Conservation (phyloP, 2,888 invertebrate genomes). For the Epistrophe grossulariae region DNA sequence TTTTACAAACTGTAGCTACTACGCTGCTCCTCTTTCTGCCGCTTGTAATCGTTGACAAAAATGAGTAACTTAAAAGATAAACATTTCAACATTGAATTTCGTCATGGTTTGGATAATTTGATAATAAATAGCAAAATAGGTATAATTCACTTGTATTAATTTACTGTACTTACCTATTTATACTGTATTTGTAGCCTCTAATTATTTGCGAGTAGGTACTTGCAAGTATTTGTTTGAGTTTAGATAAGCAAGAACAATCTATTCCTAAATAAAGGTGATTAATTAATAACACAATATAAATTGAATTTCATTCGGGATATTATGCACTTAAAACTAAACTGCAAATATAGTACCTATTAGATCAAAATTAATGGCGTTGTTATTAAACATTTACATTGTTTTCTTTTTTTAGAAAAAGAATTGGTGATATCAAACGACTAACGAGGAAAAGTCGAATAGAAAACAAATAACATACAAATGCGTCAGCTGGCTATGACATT, state of each 20-base stretch:
- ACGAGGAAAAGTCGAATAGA: neutral
- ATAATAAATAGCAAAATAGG: neutral
- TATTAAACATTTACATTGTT: neutral
- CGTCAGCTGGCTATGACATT: constrained; percentile 21
- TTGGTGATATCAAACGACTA: neutral
- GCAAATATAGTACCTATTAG: no score
- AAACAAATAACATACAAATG: neutral
- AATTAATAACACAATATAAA: no score
- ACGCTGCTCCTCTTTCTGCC: neutral
- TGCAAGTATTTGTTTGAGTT: neutral
- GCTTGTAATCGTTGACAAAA: neutral
- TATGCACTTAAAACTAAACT: no score
- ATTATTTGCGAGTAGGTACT: neutral
- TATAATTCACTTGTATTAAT: neutral
- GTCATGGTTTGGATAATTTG: neutral
- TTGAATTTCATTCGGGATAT: no score
- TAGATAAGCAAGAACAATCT: no score
- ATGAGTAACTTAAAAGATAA: neutral
- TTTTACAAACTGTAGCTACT: neutral
- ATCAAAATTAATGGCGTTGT: neutral
- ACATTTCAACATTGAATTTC: neutral
- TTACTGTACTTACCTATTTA: neutral
- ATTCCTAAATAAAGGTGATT: no score
- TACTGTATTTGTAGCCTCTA: neutral
- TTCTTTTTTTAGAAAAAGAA: neutral